A percentile compares a stretch with the other conserved stretches of the same genome.
Evolutionary conservation across 2,888 invertebrate species (phyloP).

Genomic region (Lycocerus yunnanus): DNA sequence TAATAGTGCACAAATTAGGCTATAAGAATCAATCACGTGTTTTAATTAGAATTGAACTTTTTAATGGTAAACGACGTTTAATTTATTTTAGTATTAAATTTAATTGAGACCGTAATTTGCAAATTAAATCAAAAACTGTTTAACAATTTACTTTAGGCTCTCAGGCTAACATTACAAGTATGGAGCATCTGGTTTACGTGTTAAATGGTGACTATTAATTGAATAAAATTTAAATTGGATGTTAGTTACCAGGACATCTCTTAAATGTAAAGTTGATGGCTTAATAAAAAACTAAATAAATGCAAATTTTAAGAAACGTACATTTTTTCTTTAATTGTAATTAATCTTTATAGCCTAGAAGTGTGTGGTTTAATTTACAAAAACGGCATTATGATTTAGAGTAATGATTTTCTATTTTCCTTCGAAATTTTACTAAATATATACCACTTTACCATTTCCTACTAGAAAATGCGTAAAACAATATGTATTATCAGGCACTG

Average conservation of each 20-base stretch:
- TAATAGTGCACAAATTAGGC: not conserved
- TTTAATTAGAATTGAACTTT: not conserved
- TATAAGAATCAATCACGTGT: not conserved
- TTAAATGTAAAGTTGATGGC: not conserved
- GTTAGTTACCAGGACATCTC: not conserved
- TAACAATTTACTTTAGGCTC: not conserved
- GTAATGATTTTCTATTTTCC: too few relatives aligned
- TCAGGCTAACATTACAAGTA: not conserved
- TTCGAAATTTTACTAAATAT: constrained; percentile 44
- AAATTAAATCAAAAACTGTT: not conserved
- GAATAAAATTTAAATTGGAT: not conserved
- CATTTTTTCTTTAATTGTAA: too few relatives aligned
- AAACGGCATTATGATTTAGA: too few relatives aligned
- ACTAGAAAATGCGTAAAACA: constrained; percentile 38
- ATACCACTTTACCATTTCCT: constrained; percentile 42
- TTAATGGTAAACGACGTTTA: not conserved
- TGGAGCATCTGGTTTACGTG: not conserved
- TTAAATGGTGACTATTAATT: not conserved
- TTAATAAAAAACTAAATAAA: not conserved
- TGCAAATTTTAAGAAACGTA: too few relatives aligned
- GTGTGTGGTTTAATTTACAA: too few relatives aligned
- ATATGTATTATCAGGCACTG: constrained; percentile 40
- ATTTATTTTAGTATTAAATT: not conserved
- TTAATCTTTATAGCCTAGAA: too few relatives aligned
- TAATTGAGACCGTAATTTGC: not conserved